Base-by-base conservation (phyloP, 2,888 invertebrate species). In the Eupithecia insigniata region DNA sequence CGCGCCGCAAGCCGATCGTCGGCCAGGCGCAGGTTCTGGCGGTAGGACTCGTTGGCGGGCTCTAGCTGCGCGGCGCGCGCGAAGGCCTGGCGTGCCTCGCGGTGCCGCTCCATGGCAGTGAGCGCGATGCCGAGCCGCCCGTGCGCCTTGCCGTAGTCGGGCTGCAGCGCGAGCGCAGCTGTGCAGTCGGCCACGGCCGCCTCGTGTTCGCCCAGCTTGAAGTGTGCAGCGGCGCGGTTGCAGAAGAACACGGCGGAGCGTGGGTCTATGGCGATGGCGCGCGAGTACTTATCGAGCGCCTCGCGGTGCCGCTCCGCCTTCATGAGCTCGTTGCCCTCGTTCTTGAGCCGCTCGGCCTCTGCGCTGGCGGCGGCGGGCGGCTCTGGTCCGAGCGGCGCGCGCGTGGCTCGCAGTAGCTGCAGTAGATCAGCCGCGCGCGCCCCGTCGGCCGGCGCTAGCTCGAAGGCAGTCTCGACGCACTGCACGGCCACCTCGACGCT, bases 151-250 rank as follows among this genome's bases (percentile, higher is more conserved):
- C 98, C 97, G 90, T 99, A 99, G 75, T 96, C 96, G 0, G 98
- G 97, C 89, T 99, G 99, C 80, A 99, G 96, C 43, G 96, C 95
- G 70, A 99, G 95, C 7, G 99, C 99, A 62, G 96, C 96, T 82
- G 97, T 96, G 88, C 99, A 99, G 91, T 99, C 99, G 69, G 96
- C 96, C 69, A 99, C 97, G 16, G 99, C 98, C 75, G 96, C 95
- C 71, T 96, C 95, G 85, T 98, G 97, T 84, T 97, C 96, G 66
- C 97, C 97, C 78, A 99, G 92, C 86, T 98, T 98, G 86, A 97
- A 99, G 88, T 97, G 97, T 0, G 99, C 99, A 1, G 99, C 99
- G 64, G 99, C 99, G 79, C 99, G 96, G 89, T 99, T 99, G 89
- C 99, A 99, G 89, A 98, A 99, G 92, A 97, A 99, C 39, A 99